phyloP scores from a whole-genome alignment of 2,888 invertebrate genomes.

The Andrena chrysosceles region DNA sequence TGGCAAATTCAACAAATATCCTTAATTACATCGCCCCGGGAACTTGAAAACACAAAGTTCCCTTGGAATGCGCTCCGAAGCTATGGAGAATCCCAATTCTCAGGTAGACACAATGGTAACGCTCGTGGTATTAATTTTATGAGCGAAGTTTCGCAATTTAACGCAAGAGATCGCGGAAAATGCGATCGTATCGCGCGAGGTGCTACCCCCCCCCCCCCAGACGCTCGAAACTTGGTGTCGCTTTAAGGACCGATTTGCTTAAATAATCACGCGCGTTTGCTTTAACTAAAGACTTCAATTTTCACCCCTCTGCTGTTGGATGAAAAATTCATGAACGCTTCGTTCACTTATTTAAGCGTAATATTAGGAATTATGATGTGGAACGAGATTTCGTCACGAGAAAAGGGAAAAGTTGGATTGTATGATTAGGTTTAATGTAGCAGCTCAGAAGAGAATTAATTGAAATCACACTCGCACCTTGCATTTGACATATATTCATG shows the following conservation, averaged over 20 bases:
- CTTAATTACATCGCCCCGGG: conserved; percentile 23
- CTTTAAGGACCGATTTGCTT: neutral
- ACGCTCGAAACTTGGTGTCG: conserved; percentile 28
- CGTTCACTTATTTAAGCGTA: neutral
- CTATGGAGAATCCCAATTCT: conserved; percentile 42
- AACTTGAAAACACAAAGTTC: conserved; percentile 32
- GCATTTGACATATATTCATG: no score
- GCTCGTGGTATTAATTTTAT: conserved; percentile 51
- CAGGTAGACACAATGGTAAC: conserved; percentile 45
- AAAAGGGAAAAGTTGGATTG: no score
- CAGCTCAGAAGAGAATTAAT: no score
- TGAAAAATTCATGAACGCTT: neutral
- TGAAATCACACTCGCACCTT: no score
- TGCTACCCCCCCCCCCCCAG: neutral
- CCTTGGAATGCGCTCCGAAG: neutral
- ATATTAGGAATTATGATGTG: neutral
- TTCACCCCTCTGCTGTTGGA: neutral
- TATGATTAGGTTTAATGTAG: no score
- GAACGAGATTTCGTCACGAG: no score
- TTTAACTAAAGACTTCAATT: neutral
- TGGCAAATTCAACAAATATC: conserved; percentile 18
- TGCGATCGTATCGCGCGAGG: conserved; percentile 21
- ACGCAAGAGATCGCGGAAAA: conserved; percentile 31
- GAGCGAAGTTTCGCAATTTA: conserved; percentile 56
- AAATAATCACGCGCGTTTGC: neutral